These are phyloP conservation scores for Formica aserva DNA, from an alignment of 2,888 invertebrate genomes.

Conservation along the genomic window DNA sequence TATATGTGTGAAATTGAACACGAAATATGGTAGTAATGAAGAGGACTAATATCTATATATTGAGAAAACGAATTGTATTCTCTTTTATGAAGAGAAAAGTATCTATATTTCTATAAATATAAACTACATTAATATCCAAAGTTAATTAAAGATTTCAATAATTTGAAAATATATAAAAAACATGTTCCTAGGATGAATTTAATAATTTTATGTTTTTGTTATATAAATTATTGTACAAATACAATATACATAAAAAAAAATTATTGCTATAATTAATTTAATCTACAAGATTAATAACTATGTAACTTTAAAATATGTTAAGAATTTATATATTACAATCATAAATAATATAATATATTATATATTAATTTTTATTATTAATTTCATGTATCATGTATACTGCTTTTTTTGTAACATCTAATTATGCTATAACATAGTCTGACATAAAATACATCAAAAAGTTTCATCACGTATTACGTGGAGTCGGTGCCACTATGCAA, in stretches of 20 bases:
- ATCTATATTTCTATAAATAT: neutral
- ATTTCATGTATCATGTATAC: neutral
- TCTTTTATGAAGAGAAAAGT: neutral
- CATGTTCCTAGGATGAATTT: neutral
- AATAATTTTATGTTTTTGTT: neutral
- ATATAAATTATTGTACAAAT: neutral
- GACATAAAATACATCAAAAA: slow-evolving; percentile 21
- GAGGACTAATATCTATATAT: neutral
- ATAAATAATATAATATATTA: neutral
- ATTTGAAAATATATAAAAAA: neutral
- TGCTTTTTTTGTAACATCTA: slow-evolving; percentile 4
- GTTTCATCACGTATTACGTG: slow-evolving; percentile 42
- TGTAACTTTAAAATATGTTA: neutral
- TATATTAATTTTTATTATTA: slow-evolving; percentile 11
- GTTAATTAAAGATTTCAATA: neutral
- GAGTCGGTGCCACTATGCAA: slow-evolving; percentile 10
- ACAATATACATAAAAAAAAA: neutral
- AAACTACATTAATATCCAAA: neutral
- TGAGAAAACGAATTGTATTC: neutral
- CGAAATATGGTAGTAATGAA: neutral
- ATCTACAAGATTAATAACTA: neutral
- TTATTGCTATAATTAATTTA: neutral
- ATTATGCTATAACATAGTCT: slow-evolving; percentile 8
- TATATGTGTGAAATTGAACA: neutral
- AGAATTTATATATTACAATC: neutral